Evolutionary conservation across 2,113 vertebrate species (phyloP), one percentile per base, ranked within the genome.

Genomic region (Leucopsar rothschildi): DNA sequence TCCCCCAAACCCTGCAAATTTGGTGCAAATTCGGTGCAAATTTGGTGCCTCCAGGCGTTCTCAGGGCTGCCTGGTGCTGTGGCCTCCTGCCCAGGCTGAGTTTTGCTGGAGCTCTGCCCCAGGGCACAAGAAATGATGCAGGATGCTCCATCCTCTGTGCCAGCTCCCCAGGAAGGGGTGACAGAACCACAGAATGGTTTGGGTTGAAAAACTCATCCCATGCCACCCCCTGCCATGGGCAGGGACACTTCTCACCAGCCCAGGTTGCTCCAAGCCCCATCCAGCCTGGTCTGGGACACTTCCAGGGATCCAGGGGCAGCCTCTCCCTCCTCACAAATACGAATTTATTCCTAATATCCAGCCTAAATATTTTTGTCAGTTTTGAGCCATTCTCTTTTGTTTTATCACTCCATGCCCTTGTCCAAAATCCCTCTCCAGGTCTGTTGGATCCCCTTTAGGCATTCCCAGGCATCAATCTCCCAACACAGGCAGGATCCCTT

Each of bases 91-190:
- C 95, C 94, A 29, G 75, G 27, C 77, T 37, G 21, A 18, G 93
- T 80, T 88, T 5, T 53, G 86, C 94, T 92, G 96, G 85, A 95
- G 60, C 82, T 47, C 29, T 92, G 97, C 91, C 96, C 85, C 20
- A 8, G 85, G 81, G 63, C 40, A 2, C 92, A 91, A 84, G 76
- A 44, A 57, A 25, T 1, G 59, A 71, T 55, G 92, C 76, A 44
- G 88, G 71, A 29, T 44, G 82, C 61, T 28, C 73, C 35, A 28
- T 25, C 27, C 14, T 0, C 80, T 44, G 20, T 6, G 44, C 88
- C 45, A 3, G 69, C 68, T 73, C 55, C 40, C 39, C 5, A 9
- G 40, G 69, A 59, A 31, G 47, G 70, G n/a, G 1, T 69, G n/a
- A 40, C 63, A 69, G n/a, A 27, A 7, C 47, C 55, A 15, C 28